Percentiles rank a stretch among this genome's conserved stretches.
Conservation (phyloP, 2,888 invertebrate species). For the Ophonus ardosiacus region DNA sequence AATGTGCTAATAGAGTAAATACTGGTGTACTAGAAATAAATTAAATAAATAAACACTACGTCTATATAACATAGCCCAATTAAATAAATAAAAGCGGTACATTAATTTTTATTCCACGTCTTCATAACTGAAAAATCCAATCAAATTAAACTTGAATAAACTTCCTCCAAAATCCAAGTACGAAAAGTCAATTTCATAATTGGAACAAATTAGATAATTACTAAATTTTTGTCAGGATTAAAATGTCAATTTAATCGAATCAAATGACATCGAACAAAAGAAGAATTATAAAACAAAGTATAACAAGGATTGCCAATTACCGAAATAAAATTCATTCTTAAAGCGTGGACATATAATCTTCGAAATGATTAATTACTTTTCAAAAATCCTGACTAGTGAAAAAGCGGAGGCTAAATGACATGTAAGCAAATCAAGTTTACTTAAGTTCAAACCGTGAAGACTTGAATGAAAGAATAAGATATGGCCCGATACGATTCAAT, state of each 20-base stretch:
- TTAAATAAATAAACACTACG: too few relatives aligned
- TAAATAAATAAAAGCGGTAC: neutral
- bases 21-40: too few relatives aligned
- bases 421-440: slow-evolving; percentile 27
- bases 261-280: slow-evolving; percentile 7
- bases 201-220: slow-evolving; percentile 33
- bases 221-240: neutral
- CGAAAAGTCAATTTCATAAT: slow-evolving; percentile 18
- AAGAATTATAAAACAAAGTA: slow-evolving; percentile 38
- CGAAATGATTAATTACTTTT: slow-evolving; percentile 32
- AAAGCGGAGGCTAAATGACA: slow-evolving; percentile 12
- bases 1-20: too few relatives aligned
- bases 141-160: neutral
- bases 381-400: slow-evolving; percentile 9
- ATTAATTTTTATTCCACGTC: neutral
- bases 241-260: slow-evolving; percentile 24
- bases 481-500: slow-evolving; percentile 38
- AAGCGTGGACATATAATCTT: slow-evolving; percentile 19
- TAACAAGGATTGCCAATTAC: slow-evolving; percentile 8
- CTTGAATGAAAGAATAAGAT: slow-evolving; percentile 31
- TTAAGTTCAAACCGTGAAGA: slow-evolving; percentile 34
- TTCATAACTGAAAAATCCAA: neutral
- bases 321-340: slow-evolving; percentile 26
- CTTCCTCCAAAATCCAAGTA: neutral
- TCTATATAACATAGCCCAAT: neutral